A percentile compares a stretch with the other conserved stretches of the same genome.
phyloP scores from a whole-genome alignment of 2,888 invertebrate species.

The Drosophila nr. perissopoda region DNA sequence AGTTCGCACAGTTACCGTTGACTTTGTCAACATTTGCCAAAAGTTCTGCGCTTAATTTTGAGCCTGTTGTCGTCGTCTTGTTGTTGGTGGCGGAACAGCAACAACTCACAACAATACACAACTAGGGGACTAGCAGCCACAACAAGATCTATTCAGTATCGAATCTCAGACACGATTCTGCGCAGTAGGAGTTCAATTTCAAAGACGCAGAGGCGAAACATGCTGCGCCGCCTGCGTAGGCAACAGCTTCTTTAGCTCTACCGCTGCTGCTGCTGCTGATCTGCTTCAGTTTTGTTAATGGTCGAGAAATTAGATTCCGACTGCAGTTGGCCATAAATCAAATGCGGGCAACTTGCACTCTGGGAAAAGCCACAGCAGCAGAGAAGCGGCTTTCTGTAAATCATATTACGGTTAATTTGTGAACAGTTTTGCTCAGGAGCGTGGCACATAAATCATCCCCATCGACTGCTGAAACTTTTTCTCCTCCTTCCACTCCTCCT shows the following conservation, averaged over 20 bases:
- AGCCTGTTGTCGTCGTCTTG: slow-evolving; percentile 35
- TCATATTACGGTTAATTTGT: slow-evolving; percentile 78
- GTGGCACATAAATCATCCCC: slow-evolving; percentile 66
- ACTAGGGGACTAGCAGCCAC: slow-evolving; percentile 19
- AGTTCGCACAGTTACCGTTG: slow-evolving; percentile 59
- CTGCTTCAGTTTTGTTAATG: slow-evolving; percentile 73
- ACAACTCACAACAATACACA: slow-evolving; percentile 18
- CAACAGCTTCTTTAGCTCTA: slow-evolving; percentile 30
- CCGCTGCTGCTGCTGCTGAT: slow-evolving; percentile 17
- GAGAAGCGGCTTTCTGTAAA: slow-evolving; percentile 60
- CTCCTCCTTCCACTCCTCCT: neutral
- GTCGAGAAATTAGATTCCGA: slow-evolving; percentile 78
- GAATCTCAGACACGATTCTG: slow-evolving; percentile 26
- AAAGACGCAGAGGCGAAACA: slow-evolving; percentile 41
- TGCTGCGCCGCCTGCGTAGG: slow-evolving; percentile 66
- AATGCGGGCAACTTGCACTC: slow-evolving; percentile 57
- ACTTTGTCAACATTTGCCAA: slow-evolving; percentile 71
- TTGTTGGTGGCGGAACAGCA: slow-evolving; percentile 15
- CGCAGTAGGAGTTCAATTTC: slow-evolving; percentile 56
- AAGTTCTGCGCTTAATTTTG: slow-evolving; percentile 58
- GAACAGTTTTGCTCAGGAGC: slow-evolving; percentile 73
- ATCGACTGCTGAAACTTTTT: slow-evolving; percentile 9
- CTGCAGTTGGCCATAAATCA: slow-evolving; percentile 76
- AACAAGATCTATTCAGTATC: slow-evolving; percentile 27
- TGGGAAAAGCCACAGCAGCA: slow-evolving; percentile 44